These are phyloP conservation scores for Endomychus coccineus DNA, from an alignment of 2,888 invertebrate genomes.

Conservation along the genomic window DNA sequence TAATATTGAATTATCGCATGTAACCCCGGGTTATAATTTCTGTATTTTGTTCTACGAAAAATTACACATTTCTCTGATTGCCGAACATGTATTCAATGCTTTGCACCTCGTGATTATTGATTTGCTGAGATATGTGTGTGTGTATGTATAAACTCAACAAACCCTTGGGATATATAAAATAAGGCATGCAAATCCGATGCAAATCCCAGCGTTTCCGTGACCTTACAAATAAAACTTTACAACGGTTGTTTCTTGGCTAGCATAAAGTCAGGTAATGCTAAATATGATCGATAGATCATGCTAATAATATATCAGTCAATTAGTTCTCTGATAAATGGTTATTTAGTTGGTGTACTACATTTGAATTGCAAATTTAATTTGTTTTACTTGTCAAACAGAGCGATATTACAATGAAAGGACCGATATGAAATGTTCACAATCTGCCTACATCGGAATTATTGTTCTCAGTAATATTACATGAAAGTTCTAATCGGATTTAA, in stretches of 20 bases:
- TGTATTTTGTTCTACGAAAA: too few species aligned
- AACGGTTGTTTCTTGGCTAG: constrained; percentile 3
- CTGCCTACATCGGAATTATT: too few species aligned
- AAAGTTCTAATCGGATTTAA: too few species aligned
- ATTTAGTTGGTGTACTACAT: constrained; percentile 8
- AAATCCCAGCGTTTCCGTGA: constrained; percentile 12
- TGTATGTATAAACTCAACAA: constrained; percentile 9
- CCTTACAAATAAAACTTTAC: constrained; percentile 11
- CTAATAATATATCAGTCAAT: constrained; percentile 15
- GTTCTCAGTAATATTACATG: too few species aligned
- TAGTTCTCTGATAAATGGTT: constrained; percentile 13
- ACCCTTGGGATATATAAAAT: constrained; percentile 9
- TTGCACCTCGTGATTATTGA: constrained; percentile 11
- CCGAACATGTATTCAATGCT: too few species aligned
- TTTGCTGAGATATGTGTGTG: constrained; percentile 14
- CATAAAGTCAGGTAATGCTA: constrained; percentile 3
- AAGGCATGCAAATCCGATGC: constrained; percentile 14
- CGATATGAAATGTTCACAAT: too few species aligned
- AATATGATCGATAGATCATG: constrained; percentile 10
- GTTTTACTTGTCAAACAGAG: constrained; percentile 10
- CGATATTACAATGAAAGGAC: too few species aligned
- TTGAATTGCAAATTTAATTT: constrained; percentile 14
- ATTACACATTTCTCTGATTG: too few species aligned
- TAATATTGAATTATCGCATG: too few species aligned
- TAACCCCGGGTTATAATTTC: too few species aligned